Conservation (phyloP, 2,888 invertebrate genomes). For the Sepioteuthis lessoniana region DNA sequence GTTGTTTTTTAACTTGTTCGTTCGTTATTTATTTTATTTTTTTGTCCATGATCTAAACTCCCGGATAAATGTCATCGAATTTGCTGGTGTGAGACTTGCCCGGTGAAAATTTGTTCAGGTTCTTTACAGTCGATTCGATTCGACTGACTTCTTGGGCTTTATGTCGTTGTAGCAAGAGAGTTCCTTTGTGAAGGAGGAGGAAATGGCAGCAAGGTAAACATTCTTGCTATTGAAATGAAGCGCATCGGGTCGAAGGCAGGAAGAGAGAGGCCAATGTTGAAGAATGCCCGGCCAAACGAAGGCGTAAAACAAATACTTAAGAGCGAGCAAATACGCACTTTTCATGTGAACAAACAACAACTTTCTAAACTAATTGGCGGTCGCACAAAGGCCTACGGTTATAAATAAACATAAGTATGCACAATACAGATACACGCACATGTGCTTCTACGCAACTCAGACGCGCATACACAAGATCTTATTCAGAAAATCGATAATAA, state of each 20-base stretch:
- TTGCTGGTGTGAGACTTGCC: not conserved
- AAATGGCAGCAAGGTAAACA: not conserved
- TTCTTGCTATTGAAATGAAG: not conserved
- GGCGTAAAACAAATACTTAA: slow-evolving; percentile 21
- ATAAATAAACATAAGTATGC: slow-evolving; percentile 20
- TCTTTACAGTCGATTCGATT: not conserved
- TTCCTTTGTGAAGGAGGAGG: not conserved
- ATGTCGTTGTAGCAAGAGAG: not conserved
- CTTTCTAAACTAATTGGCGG: slow-evolving; percentile 4
- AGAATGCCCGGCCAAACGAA: slow-evolving; percentile 14
- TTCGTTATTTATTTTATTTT: not conserved
- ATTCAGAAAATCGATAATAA: too few species aligned
- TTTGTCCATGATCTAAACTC: not conserved
- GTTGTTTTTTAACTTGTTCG: too few species aligned
- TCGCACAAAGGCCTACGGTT: slow-evolving; percentile 17
- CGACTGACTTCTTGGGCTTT: slow-evolving; percentile 33
- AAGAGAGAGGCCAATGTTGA: not conserved
- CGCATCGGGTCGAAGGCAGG: not conserved
- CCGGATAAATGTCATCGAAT: not conserved
- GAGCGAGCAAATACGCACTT: slow-evolving; percentile 20
- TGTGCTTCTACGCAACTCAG: too few species aligned
- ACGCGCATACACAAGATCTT: too few species aligned
- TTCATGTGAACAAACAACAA: not conserved
- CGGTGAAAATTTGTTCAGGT: not conserved
- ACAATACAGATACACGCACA: not conserved